Base-by-base conservation (phyloP, 2,113 vertebrate species). In the Rhinogobius similis region DNA sequence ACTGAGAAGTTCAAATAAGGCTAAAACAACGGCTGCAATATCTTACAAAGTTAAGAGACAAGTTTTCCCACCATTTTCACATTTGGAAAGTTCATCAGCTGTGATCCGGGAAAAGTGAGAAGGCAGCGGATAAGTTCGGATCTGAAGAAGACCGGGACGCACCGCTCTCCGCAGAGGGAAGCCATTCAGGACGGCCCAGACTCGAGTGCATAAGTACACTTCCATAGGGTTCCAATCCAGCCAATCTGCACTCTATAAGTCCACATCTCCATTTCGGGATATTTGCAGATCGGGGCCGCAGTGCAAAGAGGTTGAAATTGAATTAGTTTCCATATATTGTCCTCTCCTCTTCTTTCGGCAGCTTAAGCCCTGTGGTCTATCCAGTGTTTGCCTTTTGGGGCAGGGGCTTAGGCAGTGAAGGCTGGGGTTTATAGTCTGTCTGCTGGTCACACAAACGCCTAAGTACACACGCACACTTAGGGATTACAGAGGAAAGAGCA, bases 311-410 rank as follows among this genome's bases (percentile, higher is more conserved):
- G 68, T 83, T 82, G 86, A 79, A 91, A 90, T 91, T 90, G 88
- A 91, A 91, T 91, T 91, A 87, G 83, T 89, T 91, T 91, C 88
- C 90, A 91, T 91, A 90, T 87, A 91, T 91, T 90, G 90, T 90
- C 87, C 80, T 86, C 79, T 76, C 73, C 80, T 86, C 76, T 77
- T 89, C 81, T 82, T 82, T 82, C 78, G 79, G 73, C 72, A 46
- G 73, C 86, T n/a, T 89, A 89, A 91, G 90, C 86, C 86, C 77
- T 85, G 83, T 78, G 88, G 86, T 89, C 79, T 86, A 87, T 86
- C 84, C 87, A 87, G 84, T 89, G 87, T 90, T 90, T 90, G 86
- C 84, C 83, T 91, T 86, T 82, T 87, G 84, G 81, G 76, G 84
- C 83, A 48, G 77, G 70, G 80, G 86, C 84, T 89, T 88, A 89